Percentiles rank a stretch among this genome's conserved stretches.
These are phyloP conservation scores for Myotis daubentonii DNA, from an alignment of 2,797 vertebrate species.

Conservation along the genomic window DNA sequence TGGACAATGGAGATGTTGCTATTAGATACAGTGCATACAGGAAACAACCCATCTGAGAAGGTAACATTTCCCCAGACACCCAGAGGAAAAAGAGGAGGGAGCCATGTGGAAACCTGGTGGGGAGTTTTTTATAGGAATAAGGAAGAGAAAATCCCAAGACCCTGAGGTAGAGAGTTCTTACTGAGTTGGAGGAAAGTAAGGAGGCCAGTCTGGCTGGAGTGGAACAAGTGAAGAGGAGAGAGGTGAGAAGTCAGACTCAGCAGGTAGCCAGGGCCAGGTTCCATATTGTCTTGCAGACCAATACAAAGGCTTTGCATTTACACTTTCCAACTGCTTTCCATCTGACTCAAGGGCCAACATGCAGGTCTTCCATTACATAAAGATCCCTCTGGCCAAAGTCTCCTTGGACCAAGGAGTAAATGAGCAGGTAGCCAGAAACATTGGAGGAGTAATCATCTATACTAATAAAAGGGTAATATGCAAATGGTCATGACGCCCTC, in stretches of 20 bases:
- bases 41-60: neutral
- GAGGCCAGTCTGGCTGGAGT: neutral
- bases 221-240: neutral
- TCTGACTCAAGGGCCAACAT: neutral
- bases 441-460: neutral
- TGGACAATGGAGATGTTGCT: neutral
- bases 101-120: neutral
- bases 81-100: neutral
- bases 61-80: neutral
- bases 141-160: neutral
- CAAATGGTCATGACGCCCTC: too few relatives aligned
- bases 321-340: neutral
- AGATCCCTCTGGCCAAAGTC: neutral
- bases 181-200: neutral
- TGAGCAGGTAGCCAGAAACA: neutral
- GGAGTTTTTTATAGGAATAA: neutral
- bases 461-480: too few relatives aligned
- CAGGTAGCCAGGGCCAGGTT: accelerated
- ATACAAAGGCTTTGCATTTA: neutral
- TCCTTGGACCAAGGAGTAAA: neutral
- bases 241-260: neutral
- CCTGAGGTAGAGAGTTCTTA: neutral
- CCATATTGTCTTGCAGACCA: neutral
- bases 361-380: neutral
- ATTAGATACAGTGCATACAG: neutral